Percentiles rank a stretch among this genome's conserved stretches.
Evolutionary conservation across 1,140 invertebrate species (phyloP).

Genomic region (Zaprionus davidi): DNA sequence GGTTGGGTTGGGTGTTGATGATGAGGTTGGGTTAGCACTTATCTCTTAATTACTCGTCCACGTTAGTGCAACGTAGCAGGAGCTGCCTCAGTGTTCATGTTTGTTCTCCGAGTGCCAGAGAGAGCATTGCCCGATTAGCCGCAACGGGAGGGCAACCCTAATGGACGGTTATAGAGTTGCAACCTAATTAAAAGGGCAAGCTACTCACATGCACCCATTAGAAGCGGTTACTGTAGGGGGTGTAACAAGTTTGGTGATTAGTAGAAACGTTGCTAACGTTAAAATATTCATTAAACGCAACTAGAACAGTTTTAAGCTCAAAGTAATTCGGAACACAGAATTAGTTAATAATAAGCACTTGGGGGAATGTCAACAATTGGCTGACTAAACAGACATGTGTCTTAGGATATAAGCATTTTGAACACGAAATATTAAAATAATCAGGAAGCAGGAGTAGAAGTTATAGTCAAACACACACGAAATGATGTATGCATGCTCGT

Average conservation of each 20-base stretch:
- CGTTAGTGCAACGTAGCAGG: neutral
- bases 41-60: slow-evolving; percentile 57
- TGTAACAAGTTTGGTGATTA: neutral
- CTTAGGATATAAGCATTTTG: neutral
- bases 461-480: no score
- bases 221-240: neutral
- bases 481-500: neutral
- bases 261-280: neutral
- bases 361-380: neutral
- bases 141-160: neutral
- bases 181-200: slow-evolving; percentile 4
- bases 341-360: neutral
- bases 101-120: neutral
- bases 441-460: neutral
- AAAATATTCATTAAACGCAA: neutral
- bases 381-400: neutral
- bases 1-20: neutral
- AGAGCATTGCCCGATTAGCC: neutral
- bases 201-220: neutral
- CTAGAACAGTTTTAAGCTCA: neutral
- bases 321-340: neutral
- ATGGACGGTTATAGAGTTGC: neutral
- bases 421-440: neutral
- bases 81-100: neutral
- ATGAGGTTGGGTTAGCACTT: slow-evolving; percentile 13